Evolutionary conservation across 2,888 invertebrate genomes (phyloP), one percentile per base, ranked within the genome.

Genomic region (Nephrocerus scutellatus): DNA sequence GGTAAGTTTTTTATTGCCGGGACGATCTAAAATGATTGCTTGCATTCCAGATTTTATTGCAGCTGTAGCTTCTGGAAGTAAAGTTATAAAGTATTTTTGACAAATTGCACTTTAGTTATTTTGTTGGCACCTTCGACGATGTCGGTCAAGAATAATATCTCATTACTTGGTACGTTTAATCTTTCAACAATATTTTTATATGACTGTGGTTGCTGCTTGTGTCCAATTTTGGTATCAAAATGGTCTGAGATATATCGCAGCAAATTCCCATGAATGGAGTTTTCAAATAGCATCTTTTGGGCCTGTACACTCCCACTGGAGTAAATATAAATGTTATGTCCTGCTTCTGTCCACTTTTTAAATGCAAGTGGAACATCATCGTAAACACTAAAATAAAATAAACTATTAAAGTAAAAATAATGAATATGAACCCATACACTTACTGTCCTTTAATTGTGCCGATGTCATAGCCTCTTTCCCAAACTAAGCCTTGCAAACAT

Each of bases 241-340:
- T 88, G 82, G 0, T 81, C 85, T 31, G 76, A 75, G 41, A 96
- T 75, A 38, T 71, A 66, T 28, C 79, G 77, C 52, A 80, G 70
- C 47, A 95, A 61, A 65, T 95, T 82, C 1, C 95, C 95, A 29
- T 77, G 74, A 13, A 72, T 68, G 3, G 89, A 80, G 63, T 88
- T 73, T 0, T 74, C 74, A 63, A 95, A 92, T 4, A 95, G 73
- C 8, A 93, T 72, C 60, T 89, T 85, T 65, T 96, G 96, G 10
- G 93, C 87, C 54, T 84, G 82, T 2, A 89, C 79, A 38, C 90
- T 91, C 30, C 93, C 95, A 18, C 92, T 92, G 0, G 95, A 95
- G 66, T 88, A 96, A 44, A 93, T 80, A 59, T 81, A 91, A 32
- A 95, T 71, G 47, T 76, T 76, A 22, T 77, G 75, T 9, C 81